A percentile compares a stretch with the other conserved stretches of the same genome.
These are phyloP conservation scores for Spheniscus mendiculus DNA, from an alignment of 2,113 vertebrate genomes.

Conservation along the genomic window DNA sequence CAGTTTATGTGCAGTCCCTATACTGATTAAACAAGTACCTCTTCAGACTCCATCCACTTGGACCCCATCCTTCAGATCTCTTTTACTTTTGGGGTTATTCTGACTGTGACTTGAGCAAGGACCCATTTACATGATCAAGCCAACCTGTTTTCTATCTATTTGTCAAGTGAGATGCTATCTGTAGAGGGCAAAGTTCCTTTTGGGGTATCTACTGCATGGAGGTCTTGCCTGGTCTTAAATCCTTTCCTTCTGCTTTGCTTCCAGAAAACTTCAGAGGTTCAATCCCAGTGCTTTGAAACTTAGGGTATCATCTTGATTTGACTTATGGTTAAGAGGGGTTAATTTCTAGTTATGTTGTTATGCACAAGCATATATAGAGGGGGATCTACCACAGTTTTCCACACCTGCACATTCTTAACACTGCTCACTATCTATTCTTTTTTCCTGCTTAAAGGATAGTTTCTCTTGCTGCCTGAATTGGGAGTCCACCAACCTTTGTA, in stretches of 20 bases:
- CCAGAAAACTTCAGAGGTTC: background rate
- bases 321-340: background rate
- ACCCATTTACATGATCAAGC: background rate
- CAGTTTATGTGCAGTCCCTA: background rate
- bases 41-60: background rate
- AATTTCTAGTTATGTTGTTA: background rate
- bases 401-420: background rate
- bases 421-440: background rate
- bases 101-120: background rate
- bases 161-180: background rate
- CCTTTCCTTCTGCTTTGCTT: background rate
- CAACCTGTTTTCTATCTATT: rapidly evolving
- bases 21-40: background rate
- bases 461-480: background rate
- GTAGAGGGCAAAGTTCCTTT: background rate
- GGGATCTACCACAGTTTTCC: background rate
- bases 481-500: background rate
- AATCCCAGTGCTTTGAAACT: background rate
- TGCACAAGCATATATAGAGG: rapidly evolving
- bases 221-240: background rate
- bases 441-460: background rate
- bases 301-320: background rate
- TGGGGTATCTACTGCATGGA: background rate
- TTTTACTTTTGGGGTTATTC: background rate
- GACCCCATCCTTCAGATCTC: background rate